Percentiles rank a stretch among this genome's conserved stretches.
These are phyloP conservation scores for Equus quagga DNA, from an alignment of 2,113 vertebrate species.

Conservation along the genomic window DNA sequence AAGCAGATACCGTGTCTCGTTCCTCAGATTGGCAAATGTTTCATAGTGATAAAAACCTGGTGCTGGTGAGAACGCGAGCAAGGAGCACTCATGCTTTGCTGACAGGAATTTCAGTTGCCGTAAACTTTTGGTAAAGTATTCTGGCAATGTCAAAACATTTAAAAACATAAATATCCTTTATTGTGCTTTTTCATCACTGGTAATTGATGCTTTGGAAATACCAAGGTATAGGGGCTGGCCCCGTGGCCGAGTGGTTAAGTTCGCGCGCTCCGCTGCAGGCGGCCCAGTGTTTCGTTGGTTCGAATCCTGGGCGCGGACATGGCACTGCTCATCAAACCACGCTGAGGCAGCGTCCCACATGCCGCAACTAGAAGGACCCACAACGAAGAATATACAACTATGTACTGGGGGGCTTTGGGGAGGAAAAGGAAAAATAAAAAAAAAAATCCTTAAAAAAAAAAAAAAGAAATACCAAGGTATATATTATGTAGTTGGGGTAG, in stretches of 20 bases:
- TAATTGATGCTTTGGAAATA: background rate
- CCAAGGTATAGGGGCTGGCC: background rate
- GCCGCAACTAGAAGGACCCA: no score
- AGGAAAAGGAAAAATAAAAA: no score
- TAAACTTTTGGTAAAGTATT: background rate
- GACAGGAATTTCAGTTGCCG: background rate
- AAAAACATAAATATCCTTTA: background rate
- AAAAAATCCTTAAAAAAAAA: no score
- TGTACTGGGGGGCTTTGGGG: no score
- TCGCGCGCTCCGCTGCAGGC: no score
- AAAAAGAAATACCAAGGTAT: background rate
- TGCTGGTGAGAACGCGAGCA: background rate
- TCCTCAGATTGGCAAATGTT: background rate
- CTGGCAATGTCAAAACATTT: background rate
- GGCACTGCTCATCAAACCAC: no score
- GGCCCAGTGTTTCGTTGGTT: no score
- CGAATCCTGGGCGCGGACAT: no score
- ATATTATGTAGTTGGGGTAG: background rate
- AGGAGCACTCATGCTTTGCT: background rate
- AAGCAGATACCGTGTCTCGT: background rate
- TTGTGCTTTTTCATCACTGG: background rate
- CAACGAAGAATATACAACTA: no score
- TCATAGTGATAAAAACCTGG: background rate
- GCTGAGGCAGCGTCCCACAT: no score
- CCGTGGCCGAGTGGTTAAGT: no score